Evolutionary conservation across 2,888 invertebrate species (phyloP), one percentile per base, ranked within the genome.

Genomic region (Chaitophorus viminalis): DNA sequence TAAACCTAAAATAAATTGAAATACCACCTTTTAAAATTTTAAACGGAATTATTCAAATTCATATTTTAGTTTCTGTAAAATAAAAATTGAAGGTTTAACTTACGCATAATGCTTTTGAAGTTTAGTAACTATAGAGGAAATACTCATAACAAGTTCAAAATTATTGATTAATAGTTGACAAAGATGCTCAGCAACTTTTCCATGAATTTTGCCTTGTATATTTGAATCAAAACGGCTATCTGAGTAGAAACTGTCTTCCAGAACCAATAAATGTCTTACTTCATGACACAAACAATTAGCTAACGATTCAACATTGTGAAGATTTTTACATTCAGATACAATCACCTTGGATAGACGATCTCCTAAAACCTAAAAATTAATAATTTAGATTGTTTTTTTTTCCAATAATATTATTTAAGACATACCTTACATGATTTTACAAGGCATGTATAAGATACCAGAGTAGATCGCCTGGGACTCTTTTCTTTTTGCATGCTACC

Each of bases 171-270:
- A 60, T 9, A 81, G 74, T 5, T 81, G 81, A 81, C 79, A 87
- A 74, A 87, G 54, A 81, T 87, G 36, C 18, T 54, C 68, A 46
- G 87, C 79, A 31, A 87, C 81, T 75, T 36, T 79, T 65, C 60
- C 81, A 46, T 87, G 87, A 74, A 87, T 81, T 87, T 75, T 87
- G 65, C 87, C 87, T 46, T 81, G 79, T 75, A 87, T 79, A 25
- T 74, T 87, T 74, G 78, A 74, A 79, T 87, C 79, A 75, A 87
- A 87, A 54, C 87, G 87, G 60, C 17, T 81, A 87, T 87, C 87
- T 6, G 87, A 87, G n/a, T 87, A 87, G 65, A 87, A 87, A 75
- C 87, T 87, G n/a, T 87, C 87, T 81, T 87, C 87, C 39, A 87
- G 17, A 81, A 29, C 74, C 31, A 87, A 46, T 74, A 87, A 87